These are phyloP conservation scores for Drosophila tani DNA, from an alignment of 1,140 invertebrate genomes.

Conservation along the genomic window DNA sequence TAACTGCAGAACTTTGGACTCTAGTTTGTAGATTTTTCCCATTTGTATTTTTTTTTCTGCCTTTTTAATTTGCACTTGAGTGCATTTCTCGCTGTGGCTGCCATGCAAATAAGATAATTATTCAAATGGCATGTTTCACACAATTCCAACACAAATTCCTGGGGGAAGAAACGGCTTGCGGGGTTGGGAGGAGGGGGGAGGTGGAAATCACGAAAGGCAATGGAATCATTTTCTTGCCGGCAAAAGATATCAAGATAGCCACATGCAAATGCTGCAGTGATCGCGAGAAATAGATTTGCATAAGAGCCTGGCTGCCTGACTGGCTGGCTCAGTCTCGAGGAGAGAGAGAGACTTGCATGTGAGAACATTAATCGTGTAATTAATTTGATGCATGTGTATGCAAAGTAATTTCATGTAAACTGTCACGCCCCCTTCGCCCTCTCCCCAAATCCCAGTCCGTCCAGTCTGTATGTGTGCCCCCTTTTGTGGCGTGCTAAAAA, in stretches of 20 bases:
- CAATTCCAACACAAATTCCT: conserved; percentile 82
- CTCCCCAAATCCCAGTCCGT: background rate
- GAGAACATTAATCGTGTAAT: conserved; percentile 85
- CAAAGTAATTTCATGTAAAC: conserved; percentile 85
- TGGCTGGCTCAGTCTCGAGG: background rate
- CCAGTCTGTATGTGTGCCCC: background rate
- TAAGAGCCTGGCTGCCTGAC: conserved; percentile 41
- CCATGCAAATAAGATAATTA: conserved; percentile 85
- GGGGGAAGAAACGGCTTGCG: conserved; percentile 26
- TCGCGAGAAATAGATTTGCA: conserved; percentile 82
- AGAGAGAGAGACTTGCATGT: conserved; percentile 60
- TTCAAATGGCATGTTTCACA: conserved; percentile 85
- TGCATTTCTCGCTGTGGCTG: conserved; percentile 64
- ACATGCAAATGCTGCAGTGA: conserved; percentile 81
- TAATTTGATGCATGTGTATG: conserved; percentile 85
- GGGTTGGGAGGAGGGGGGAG: background rate
- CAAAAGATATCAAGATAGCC: conserved; percentile 79
- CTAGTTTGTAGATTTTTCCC: conserved; percentile 31
- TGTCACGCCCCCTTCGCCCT: conserved; percentile 67
- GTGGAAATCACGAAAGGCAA: conserved; percentile 73
- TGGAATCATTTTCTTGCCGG: conserved; percentile 80
- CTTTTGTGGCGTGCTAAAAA: conserved; percentile 40
- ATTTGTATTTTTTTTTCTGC: conserved; percentile 19
- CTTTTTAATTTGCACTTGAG: conserved; percentile 75
- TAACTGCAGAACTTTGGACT: conserved; percentile 59